Base-by-base conservation (phyloP, 2,888 invertebrate genomes). In the Drosophila picticornis region DNA sequence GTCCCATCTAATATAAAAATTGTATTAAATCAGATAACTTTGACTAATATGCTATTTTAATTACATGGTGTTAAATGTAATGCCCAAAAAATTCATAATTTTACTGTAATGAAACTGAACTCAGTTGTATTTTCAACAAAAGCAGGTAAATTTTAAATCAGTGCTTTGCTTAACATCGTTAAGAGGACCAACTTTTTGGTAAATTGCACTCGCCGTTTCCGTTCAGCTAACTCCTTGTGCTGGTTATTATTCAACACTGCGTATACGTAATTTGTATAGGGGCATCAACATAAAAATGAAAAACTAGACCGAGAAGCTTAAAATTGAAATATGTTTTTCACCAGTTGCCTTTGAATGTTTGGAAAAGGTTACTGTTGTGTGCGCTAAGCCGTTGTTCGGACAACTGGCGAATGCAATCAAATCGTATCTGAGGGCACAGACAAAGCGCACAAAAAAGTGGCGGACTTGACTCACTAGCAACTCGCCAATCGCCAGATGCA, bases 361-460 rank as follows among this genome's bases (percentile, higher is more conserved):
- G 32, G 16, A 36, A 56, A 55, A 22, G 31, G 22, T 22, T 57
- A 11, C 43, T 43, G 22, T 31, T 57, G n/a, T 31, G 22, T 31
- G 29, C 57, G 57, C 29, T 43, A 31, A 43, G 29, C 38, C 56
- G 55, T 38, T 55, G 40, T 40, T n/a, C 34, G 13, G 59, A 16
- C 50, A 34, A 36, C 52, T 36, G 52, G 52, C 36, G 48, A 60
- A 59, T 36, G 66, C 52, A 58, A 58, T 53, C 51, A 72, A 73
- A 74, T 57, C 34, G 74, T 77, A 74, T 72, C 75, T 66, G 59
- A 60, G 51, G 56, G 58, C 73, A 83, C 88, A 77, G 81, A 81
- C 72, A 84, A 71, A 74, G 69, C 29, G 31, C 16, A 16, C 22
- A 56, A 56, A 56, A 38, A 19, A 38, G 29, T 29, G 61, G 63